phyloP scores from a whole-genome alignment of 1,140 invertebrate genomes.

The Dendroctonus ponderosae region DNA sequence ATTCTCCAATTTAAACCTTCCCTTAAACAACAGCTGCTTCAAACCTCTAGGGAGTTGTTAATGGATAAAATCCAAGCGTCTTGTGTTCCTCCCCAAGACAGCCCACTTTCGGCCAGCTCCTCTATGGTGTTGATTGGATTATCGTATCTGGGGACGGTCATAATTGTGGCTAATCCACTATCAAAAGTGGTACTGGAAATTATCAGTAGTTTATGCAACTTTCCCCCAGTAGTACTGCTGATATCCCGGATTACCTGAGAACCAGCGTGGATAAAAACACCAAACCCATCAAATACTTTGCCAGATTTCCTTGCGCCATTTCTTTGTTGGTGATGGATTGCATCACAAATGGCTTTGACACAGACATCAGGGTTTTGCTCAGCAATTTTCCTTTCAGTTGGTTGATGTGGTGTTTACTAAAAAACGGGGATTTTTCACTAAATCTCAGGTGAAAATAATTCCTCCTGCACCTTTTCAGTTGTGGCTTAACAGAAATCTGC shows the following conservation, averaged over 20 bases:
- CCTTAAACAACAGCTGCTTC: too few species aligned
- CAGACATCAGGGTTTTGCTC: slow-evolving; percentile 19
- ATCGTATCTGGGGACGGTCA: slow-evolving; percentile 55
- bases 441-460: too few species aligned
- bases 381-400: slow-evolving; percentile 9
- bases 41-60: slow-evolving; percentile 34
- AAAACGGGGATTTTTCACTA: too few species aligned
- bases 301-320: slow-evolving; percentile 9
- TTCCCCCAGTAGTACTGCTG: background rate
- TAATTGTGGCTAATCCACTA: slow-evolving; percentile 56
- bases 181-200: slow-evolving; percentile 48
- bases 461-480: too few species aligned
- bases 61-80: slow-evolving; percentile 43
- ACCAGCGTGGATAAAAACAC: slow-evolving; percentile 53
- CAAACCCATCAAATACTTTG: slow-evolving; percentile 41
- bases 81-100: slow-evolving; percentile 39
- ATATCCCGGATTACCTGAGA: slow-evolving; percentile 41
- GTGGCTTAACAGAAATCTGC: background rate
- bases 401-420: too few species aligned
- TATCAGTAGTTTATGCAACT: background rate
- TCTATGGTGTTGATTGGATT: slow-evolving; percentile 38
- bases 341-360: slow-evolving; percentile 32
- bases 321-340: slow-evolving; percentile 26
- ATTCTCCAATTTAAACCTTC: background rate
- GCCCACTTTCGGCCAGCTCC: slow-evolving; percentile 28